These are phyloP conservation scores for Melinopterus prodromus DNA, from an alignment of 2,888 invertebrate species.

Conservation along the genomic window DNA sequence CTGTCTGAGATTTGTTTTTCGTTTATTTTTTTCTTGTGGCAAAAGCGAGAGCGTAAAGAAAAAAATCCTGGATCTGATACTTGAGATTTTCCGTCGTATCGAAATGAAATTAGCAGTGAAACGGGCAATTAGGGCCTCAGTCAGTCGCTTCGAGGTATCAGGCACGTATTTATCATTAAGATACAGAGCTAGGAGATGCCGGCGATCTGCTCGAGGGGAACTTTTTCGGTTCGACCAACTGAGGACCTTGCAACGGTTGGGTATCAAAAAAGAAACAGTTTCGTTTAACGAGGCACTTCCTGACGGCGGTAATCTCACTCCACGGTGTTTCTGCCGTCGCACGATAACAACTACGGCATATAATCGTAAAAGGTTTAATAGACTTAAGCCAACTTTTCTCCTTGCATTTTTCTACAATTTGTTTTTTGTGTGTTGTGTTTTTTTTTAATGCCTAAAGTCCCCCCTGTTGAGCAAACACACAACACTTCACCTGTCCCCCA, in stretches of 20 bases:
- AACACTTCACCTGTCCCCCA: too few relatives aligned
- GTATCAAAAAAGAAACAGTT: not conserved
- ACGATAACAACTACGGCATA: not conserved
- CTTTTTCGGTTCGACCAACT: not conserved
- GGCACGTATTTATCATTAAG: not conserved
- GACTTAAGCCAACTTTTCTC: too few relatives aligned
- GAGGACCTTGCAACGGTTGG: not conserved
- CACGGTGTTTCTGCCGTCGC: not conserved
- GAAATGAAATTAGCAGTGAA: not conserved
- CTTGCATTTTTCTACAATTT: too few relatives aligned
- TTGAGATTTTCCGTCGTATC: not conserved
- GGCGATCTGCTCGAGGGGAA: not conserved
- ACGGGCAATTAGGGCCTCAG: not conserved
- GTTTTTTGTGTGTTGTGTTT: too few relatives aligned
- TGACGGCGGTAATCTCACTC: not conserved
- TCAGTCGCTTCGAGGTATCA: not conserved
- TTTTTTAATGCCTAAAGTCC: too few relatives aligned
- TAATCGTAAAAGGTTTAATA: not conserved
- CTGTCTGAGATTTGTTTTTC: not conserved
- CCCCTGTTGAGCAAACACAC: too few relatives aligned
- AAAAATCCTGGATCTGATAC: not conserved
- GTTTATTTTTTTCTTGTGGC: not conserved
- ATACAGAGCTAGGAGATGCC: not conserved
- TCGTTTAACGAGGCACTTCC: not conserved
- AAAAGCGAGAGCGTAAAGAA: not conserved